phyloP scores from a whole-genome alignment of 35 echinoderm and acorn worm species.

The Heliocidaris erythrogramma region DNA sequence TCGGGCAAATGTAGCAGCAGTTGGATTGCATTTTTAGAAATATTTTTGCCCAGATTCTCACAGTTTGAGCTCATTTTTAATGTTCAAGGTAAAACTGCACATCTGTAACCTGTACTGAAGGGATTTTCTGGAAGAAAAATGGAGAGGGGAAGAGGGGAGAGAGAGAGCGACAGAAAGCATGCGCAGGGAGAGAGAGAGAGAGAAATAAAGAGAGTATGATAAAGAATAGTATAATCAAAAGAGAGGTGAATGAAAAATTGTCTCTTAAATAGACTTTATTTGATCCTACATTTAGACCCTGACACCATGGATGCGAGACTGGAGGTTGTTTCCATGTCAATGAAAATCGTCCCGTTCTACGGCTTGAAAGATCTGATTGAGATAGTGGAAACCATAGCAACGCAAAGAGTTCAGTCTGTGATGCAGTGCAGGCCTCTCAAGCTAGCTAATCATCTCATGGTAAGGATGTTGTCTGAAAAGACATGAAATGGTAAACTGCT shows the following conservation, averaged over 20 bases:
- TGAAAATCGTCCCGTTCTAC: conserved; percentile 51
- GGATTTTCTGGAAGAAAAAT: no score
- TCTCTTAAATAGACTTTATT: neutral
- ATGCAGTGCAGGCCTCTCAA: conserved; percentile 57
- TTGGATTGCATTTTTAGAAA: no score
- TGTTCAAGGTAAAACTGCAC: no score
- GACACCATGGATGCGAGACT: conserved; percentile 56
- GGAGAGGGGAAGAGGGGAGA: neutral
- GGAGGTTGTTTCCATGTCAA: conserved; percentile 61
- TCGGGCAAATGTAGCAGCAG: no score
- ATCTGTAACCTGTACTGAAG: no score
- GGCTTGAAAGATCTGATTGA: conserved; percentile 62
- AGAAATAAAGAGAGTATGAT: neutral
- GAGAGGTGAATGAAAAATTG: neutral
- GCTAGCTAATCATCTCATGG: conserved; percentile 56
- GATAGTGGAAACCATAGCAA: conserved; percentile 51
- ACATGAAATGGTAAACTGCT: no score
- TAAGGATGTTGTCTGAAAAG: conserved; percentile 1
- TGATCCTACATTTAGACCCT: conserved; percentile 42
- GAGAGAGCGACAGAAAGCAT: neutral
- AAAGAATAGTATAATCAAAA: neutral
- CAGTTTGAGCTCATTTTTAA: no score
- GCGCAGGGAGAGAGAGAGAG: neutral
- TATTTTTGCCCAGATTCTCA: no score
- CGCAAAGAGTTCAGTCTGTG: neutral